These are phyloP conservation scores for Pterostichus madidus DNA, from an alignment of 2,888 invertebrate species.

Conservation along the genomic window DNA sequence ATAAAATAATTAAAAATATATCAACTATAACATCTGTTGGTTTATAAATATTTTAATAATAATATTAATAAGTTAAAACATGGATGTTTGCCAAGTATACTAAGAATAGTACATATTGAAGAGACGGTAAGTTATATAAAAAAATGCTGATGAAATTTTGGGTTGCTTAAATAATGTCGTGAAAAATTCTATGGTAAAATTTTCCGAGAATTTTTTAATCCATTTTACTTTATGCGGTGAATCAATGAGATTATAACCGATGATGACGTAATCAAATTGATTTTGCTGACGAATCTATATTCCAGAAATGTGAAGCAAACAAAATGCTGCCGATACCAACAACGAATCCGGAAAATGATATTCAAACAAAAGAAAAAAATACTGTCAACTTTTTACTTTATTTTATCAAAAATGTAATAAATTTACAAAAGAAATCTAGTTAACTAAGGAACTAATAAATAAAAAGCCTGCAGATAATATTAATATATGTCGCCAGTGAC, in stretches of 20 bases:
- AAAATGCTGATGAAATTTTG: conserved; percentile 19
- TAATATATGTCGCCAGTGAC: conserved; percentile 3
- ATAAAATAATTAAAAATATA: no score
- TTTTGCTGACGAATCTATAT: conserved; percentile 49
- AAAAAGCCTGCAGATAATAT: conserved; percentile 1
- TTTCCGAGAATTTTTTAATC: conserved; percentile 26
- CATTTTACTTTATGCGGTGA: conserved; percentile 46
- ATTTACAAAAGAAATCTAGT: neutral
- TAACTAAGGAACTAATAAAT: conserved; percentile 24
- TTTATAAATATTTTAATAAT: no score
- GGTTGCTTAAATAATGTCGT: neutral
- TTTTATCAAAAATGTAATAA: neutral
- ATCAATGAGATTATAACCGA: conserved; percentile 46
- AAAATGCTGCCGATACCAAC: neutral
- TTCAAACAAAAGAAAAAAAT: conserved; percentile 28
- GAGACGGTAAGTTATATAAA: no score
- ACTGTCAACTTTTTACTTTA: neutral
- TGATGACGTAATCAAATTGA: conserved; percentile 58
- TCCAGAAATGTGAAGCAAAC: conserved; percentile 26
- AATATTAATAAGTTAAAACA: no score
- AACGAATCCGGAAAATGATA: conserved; percentile 22
- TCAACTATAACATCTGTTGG: no score
- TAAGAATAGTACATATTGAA: no score
- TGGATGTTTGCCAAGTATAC: no score
- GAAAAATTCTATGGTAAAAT: conserved; percentile 37